Base-by-base conservation (phyloP, 2,888 invertebrate genomes). In the Ornithoptera priamus region DNA sequence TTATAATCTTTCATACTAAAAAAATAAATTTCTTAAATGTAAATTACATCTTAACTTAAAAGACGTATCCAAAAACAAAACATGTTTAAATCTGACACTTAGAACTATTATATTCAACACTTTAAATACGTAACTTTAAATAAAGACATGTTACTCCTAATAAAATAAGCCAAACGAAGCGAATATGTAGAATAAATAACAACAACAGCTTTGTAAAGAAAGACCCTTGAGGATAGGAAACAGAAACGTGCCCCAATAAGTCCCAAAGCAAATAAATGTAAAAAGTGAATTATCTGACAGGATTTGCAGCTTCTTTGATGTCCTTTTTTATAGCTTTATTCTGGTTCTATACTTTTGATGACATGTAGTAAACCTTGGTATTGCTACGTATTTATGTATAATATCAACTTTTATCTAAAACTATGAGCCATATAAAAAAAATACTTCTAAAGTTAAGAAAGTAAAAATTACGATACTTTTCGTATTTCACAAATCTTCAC, bases 231-330 rank as follows among this genome's bases (percentile, higher is more conserved):
- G 63, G 50, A 17, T 61, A 24, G 57, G 58, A 58, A 50, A 68
- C 42, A 63, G 56, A 42, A 22, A 46, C 30, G 30, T 46, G 24
- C 30, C 46, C 46, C 62, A 63, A 63, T 67, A 58, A 68, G 58
- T 58, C 62, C 58, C 58, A 58, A 63, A 58, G 68, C 63, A 63
- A 59, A 68, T 68, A 68, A 68, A 68, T 59, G 68, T 68, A 68
- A 68, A 68, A 63, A 57, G 62, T 20, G 58, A 58, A 68, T 68
- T 63, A 68, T 68, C 58, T 50, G 68, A 59, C 58, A 17, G 68
- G 63, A 63, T 68, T 68, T 58, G 59, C 50, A 24, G 62, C 58
- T 63, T 30, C 68, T 63, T 63, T 63, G 42, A 58, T 42, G 39
- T 17, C 46, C n/a, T 42, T 30, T 63, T 63, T 68, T 68, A 62